These are phyloP conservation scores for Engystomops pustulosus DNA, from an alignment of 2,113 vertebrate genomes.

Conservation along the genomic window DNA sequence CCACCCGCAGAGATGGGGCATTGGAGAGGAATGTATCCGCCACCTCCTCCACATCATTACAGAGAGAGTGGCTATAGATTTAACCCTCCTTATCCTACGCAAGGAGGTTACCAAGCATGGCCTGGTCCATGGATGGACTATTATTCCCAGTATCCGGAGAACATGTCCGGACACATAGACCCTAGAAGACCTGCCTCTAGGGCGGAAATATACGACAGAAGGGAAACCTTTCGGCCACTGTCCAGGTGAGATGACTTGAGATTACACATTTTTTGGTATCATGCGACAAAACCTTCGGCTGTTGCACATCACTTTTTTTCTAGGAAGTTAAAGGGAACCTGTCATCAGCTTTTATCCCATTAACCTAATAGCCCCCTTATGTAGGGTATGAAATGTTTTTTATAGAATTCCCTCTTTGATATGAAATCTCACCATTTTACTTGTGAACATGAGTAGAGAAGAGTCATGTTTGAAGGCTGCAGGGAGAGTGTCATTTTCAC, in stretches of 20 bases:
- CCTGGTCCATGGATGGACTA: not conserved
- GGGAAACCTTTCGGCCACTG: constrained; percentile 25
- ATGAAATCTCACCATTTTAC: too few species aligned
- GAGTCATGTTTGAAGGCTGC: too few species aligned
- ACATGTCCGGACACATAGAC: not conserved
- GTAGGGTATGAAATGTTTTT: too few species aligned
- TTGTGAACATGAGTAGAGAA: too few species aligned
- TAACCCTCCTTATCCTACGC: constrained; percentile 51
- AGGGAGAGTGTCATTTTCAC: too few species aligned
- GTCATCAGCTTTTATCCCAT: too few species aligned
- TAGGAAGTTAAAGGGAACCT: too few species aligned
- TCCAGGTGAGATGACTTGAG: constrained; percentile 67
- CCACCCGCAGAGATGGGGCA: not conserved
- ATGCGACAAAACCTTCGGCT: too few species aligned
- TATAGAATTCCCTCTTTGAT: too few species aligned
- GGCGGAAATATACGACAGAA: constrained; percentile 4
- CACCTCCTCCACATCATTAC: accelerated
- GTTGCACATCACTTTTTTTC: too few species aligned
- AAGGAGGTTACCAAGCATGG: constrained; percentile 52
- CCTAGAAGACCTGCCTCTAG: not conserved
- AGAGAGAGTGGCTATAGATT: constrained; percentile 58
- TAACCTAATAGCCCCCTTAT: too few species aligned
- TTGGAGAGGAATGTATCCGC: constrained; percentile 10
- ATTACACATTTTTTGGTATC: not conserved
- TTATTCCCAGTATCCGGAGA: not conserved